These are phyloP conservation scores for Tolmerus cingulatus DNA, from an alignment of 2,888 invertebrate species.

Conservation along the genomic window DNA sequence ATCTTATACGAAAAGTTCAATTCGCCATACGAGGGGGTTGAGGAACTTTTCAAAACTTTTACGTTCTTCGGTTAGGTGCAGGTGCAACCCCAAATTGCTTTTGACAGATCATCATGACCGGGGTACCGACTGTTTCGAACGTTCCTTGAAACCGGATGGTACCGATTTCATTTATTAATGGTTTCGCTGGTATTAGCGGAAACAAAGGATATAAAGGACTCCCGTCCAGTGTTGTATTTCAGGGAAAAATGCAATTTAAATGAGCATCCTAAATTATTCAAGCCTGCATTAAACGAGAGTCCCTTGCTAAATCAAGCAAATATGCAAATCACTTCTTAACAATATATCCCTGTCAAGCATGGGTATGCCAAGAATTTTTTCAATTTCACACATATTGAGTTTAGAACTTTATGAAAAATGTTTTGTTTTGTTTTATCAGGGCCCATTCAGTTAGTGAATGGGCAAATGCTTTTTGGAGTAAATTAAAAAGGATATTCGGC, in stretches of 20 bases:
- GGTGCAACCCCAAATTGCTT: constrained; percentile 1
- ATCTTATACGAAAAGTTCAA: constrained; percentile 29
- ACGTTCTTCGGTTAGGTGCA: too few relatives aligned
- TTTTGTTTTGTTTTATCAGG: constrained; percentile 8
- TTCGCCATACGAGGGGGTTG: too few relatives aligned
- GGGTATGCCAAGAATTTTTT: constrained; percentile 52
- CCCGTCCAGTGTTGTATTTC: neutral
- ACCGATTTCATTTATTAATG: neutral
- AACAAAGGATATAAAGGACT: neutral
- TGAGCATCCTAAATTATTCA: constrained; percentile 12
- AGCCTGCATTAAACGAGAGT: constrained; percentile 45
- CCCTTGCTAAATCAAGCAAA: constrained; percentile 48
- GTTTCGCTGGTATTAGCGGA: neutral
- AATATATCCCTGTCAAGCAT: constrained; percentile 52
- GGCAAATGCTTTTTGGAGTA: too few relatives aligned
- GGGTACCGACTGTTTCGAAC: neutral
- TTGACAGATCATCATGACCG: constrained; percentile 15
- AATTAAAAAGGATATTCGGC: too few relatives aligned
- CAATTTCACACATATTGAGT: constrained; percentile 53
- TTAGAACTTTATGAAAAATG: constrained; percentile 41
- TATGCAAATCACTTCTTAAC: constrained; percentile 53
- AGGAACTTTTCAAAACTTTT: too few relatives aligned
- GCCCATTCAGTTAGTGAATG: neutral
- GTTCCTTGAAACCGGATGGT: neutral
- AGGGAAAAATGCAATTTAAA: constrained; percentile 33